Evolutionary conservation across 64 coral and sea anemone species (phyloP), one percentile per base, ranked within the genome.

Genomic region (Montipora efflorescens): DNA sequence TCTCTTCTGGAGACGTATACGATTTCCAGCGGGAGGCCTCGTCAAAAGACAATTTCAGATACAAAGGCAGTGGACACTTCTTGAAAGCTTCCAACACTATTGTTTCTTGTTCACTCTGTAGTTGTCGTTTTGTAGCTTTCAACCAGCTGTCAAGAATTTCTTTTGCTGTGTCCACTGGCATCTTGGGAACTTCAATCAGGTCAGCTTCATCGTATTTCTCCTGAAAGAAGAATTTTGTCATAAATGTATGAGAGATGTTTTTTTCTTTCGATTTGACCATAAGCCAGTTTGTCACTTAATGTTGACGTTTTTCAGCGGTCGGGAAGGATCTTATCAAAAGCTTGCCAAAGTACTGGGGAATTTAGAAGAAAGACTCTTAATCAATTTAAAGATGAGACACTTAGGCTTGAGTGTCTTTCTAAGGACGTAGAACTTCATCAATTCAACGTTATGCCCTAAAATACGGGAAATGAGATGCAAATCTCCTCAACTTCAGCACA

Each of bases 21-120:
- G 94, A 95, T 79, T 95, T 95, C 94, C 94, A 95, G 14, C 94
- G 82, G 82, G 21, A 88, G 5, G 94, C 94, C 66, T 95, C 94
- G 55, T 92, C 94, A 59, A 95, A 95, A 19, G 78, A 67, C 18
- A 95, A 59, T n/a, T 92, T 95, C 4, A 95, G 77, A 14, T 92
- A 95, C 36, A 95, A 58, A 2, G 94, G 94, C 10, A 95, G 43
- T 51, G 89, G 90, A 48, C 94, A 95, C 16, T 91, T 61, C 67
- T 89, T 67, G 86, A 95, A 95, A 70, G 74, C 68, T 47, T 95
- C 90, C 4, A 95, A 82, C 23, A 95, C 90, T 64, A 88, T 77
- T n/a, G 92, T 28, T 19, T 87, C 76, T 84, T 95, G 94, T n/a
- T 88, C 36, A 36, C 48, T 67, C 22, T 77, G 82, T 6, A 95